These are phyloP conservation scores for Zelleria hepariella DNA, from an alignment of 2,888 invertebrate genomes.

Conservation along the genomic window DNA sequence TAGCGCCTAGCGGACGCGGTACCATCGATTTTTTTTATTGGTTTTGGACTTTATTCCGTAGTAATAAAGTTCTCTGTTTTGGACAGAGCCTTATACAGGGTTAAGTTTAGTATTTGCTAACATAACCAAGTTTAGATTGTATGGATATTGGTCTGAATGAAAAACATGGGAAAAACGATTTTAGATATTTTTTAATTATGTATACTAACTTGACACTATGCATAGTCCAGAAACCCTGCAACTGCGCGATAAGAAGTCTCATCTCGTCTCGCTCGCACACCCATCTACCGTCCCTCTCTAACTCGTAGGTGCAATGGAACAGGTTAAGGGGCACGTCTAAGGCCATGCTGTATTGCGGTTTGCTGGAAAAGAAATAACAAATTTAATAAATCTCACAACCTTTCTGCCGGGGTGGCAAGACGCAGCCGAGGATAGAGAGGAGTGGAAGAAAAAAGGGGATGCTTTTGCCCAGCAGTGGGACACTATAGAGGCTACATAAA, in stretches of 20 bases:
- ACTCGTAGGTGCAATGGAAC: conserved; percentile 79
- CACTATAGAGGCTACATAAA: no score
- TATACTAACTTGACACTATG: conserved; percentile 81
- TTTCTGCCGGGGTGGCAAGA: no score
- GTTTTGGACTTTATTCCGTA: no score
- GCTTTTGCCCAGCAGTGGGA: no score
- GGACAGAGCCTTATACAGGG: neutral
- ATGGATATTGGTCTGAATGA: neutral
- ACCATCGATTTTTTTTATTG: neutral
- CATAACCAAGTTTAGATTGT: neutral
- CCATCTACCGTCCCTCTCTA: conserved; percentile 70
- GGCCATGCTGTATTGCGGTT: conserved; percentile 93
- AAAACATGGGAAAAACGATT: conserved; percentile 13
- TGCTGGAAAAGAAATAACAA: conserved; percentile 62
- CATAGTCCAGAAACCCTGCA: conserved; percentile 84
- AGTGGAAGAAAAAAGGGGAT: no score
- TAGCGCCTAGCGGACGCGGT: no score
- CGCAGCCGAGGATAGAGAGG: no score
- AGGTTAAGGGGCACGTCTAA: conserved; percentile 88
- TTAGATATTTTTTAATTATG: no score
- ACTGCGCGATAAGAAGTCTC: conserved; percentile 70
- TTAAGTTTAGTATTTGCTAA: neutral
- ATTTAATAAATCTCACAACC: no score
- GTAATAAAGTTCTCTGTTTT: neutral
- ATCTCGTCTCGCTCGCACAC: conserved; percentile 68